Percentiles rank a stretch among this genome's conserved stretches.
phyloP scores from a whole-genome alignment of 2,113 vertebrate genomes.

The Thamnophis sirtalis region DNA sequence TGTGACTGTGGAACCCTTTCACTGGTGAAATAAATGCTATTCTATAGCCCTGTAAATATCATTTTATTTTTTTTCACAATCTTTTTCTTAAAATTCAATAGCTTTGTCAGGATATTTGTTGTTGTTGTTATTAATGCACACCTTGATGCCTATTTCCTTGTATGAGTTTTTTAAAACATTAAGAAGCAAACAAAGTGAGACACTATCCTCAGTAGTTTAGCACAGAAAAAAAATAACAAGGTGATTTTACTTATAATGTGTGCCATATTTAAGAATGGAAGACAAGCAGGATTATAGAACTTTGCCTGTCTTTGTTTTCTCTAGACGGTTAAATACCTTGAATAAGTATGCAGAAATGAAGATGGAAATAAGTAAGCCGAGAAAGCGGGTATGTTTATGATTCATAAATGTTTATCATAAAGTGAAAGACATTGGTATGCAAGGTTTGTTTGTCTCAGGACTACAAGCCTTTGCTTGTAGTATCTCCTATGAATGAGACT shows the following conservation, averaged over 20 bases:
- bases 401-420: not conserved
- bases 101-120: not conserved
- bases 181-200: not conserved
- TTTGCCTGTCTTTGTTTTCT: conserved; percentile 3
- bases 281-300: not conserved
- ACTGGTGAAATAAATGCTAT: not conserved
- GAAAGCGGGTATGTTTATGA: conserved; percentile 69
- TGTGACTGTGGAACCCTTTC: not conserved
- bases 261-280: not conserved
- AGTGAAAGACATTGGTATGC: not conserved
- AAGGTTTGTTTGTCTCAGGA: not conserved
- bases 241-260: not conserved
- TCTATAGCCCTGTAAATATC: too few relatives aligned
- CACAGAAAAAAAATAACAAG: not conserved
- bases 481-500: not conserved
- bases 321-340: conserved; percentile 79
- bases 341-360: conserved; percentile 82
- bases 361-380: conserved; percentile 73
- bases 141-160: not conserved
- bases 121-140: not conserved
- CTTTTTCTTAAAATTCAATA: not conserved
- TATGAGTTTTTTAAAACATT: not conserved
- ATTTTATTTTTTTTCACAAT: too few relatives aligned
- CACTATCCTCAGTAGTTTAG: not conserved
- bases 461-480: not conserved